Percentiles rank a stretch among this genome's conserved stretches.
These are phyloP conservation scores for Chlorodrepanis virens DNA, from an alignment of 2,113 vertebrate genomes.

Conservation along the genomic window DNA sequence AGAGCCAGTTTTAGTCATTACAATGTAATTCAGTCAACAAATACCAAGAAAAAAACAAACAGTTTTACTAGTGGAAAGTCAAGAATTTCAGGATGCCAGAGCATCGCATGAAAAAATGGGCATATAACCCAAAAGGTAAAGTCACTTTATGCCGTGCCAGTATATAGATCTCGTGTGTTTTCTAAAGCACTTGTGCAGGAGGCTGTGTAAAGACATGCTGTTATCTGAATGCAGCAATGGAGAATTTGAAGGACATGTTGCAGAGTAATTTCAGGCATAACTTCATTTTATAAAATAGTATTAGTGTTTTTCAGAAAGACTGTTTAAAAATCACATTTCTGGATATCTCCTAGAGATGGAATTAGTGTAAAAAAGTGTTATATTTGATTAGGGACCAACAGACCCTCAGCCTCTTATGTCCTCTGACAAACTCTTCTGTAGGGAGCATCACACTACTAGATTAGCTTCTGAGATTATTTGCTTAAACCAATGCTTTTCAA, in stretches of 20 bases:
- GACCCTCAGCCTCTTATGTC: neutral
- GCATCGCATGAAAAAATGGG: neutral
- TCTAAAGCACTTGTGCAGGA: neutral
- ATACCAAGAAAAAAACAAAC: neutral
- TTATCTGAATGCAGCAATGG: neutral
- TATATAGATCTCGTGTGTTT: neutral
- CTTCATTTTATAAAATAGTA: neutral
- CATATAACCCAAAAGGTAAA: neutral
- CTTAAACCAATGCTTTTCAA: neutral
- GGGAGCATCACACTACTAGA: neutral
- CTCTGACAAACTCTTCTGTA: neutral
- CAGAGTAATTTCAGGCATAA: neutral
- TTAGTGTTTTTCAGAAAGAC: neutral
- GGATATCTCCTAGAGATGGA: neutral
- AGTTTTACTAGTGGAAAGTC: neutral
- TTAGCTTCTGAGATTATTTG: neutral
- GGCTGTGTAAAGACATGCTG: neutral
- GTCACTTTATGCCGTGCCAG: neutral
- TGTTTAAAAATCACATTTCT: neutral
- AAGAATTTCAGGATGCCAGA: neutral
- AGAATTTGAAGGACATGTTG: neutral
- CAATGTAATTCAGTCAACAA: neutral
- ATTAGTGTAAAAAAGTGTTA: neutral
- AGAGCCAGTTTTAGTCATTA: neutral
- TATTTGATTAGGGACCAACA: neutral